Conservation (phyloP, 1,140 invertebrate species). For the Brachystomella parvula region DNA sequence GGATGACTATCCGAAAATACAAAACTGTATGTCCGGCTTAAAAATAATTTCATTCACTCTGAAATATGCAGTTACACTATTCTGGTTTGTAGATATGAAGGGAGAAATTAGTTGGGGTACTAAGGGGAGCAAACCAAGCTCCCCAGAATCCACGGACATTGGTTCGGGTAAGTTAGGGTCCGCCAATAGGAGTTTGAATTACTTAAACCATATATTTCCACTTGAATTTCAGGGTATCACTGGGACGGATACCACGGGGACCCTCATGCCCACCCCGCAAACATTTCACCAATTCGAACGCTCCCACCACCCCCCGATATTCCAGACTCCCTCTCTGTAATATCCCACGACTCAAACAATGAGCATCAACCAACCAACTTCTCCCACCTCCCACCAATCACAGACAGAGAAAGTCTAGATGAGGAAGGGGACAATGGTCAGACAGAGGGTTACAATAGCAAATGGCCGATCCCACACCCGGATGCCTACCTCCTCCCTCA, state of each 20-base stretch:
- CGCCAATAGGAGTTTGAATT: background rate
- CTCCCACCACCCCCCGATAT: slow-evolving; percentile 36
- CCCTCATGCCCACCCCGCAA: slow-evolving; percentile 29
- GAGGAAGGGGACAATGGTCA: slow-evolving; percentile 24
- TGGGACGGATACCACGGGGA: slow-evolving; percentile 30
- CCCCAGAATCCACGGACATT: slow-evolving; percentile 25
- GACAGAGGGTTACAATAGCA: slow-evolving; percentile 8
- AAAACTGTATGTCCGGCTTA: slow-evolving; percentile 33
- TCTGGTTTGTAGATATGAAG: slow-evolving; percentile 36
- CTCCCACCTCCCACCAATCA: slow-evolving; percentile 29
- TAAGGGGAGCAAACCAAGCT: slow-evolving; percentile 34
- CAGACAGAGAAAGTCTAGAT: slow-evolving; percentile 32
- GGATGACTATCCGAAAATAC: slow-evolving; percentile 38
- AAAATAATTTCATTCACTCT: background rate
- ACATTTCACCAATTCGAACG: slow-evolving; percentile 35
- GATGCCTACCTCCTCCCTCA: slow-evolving; percentile 31
- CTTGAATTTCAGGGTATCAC: background rate
- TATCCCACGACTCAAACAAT: slow-evolving; percentile 35
- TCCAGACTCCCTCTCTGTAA: slow-evolving; percentile 30
- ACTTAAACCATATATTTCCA: background rate
- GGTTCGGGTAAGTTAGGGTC: slow-evolving; percentile 17
- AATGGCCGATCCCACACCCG: slow-evolving; percentile 30
- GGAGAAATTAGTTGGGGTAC: slow-evolving; percentile 37
- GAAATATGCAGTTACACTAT: slow-evolving; percentile 15
- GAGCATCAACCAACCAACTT: slow-evolving; percentile 27